Evolutionary conservation across 1,140 invertebrate genomes (phyloP).

Genomic region (Nebria ingens): DNA sequence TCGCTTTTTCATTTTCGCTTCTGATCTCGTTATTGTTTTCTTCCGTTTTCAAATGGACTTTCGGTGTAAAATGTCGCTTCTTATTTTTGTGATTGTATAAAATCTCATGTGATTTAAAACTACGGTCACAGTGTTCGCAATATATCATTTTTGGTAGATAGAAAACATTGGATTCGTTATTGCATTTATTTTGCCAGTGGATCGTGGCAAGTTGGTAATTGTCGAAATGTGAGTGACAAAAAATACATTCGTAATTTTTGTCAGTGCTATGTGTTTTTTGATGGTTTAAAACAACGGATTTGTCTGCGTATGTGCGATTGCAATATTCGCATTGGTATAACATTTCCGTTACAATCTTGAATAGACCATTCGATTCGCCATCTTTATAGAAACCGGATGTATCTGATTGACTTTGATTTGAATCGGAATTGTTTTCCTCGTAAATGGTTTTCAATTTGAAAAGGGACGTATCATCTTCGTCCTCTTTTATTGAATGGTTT

Average conservation of each 20-base stretch:
- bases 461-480: not conserved
- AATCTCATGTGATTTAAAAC: conserved; percentile 33
- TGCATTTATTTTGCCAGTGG: conserved; percentile 45
- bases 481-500: not conserved
- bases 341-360: conserved; percentile 31
- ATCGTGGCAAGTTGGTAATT: conserved; percentile 38
- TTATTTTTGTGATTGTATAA: conserved; percentile 33
- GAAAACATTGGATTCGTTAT: conserved; percentile 33
- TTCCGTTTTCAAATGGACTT: conserved; percentile 18
- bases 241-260: conserved; percentile 43
- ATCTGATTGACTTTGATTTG: not conserved
- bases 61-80: conserved; percentile 31
- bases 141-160: conserved; percentile 32
- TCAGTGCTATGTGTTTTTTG: conserved; percentile 37
- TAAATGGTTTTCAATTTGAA: not conserved
- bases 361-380: not conserved
- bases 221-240: conserved; percentile 38
- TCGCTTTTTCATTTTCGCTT: conserved; percentile 14
- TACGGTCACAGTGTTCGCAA: conserved; percentile 33
- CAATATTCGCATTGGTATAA: conserved; percentile 48
- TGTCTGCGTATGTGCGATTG: conserved; percentile 40
- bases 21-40: conserved; percentile 16
- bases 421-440: conserved; percentile 20
- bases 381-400: not conserved
- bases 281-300: conserved; percentile 36